These are phyloP conservation scores for Pseudococcus viburni DNA, from an alignment of 2,888 invertebrate genomes.

Conservation along the genomic window DNA sequence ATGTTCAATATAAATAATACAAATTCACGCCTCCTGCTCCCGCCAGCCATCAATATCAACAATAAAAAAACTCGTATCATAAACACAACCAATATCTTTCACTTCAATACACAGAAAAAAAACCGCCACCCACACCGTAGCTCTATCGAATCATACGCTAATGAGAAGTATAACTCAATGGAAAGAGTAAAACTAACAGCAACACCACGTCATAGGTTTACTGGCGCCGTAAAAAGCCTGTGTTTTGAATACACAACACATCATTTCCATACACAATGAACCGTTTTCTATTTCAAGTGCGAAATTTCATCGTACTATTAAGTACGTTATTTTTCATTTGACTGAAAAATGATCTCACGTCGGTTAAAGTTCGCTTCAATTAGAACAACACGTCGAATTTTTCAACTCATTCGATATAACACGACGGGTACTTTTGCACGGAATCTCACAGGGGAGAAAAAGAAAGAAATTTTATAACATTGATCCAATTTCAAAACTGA, in stretches of 20 bases:
- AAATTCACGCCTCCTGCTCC: too few species aligned
- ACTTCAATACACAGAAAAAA: not conserved
- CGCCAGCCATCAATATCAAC: too few species aligned
- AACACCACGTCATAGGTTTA: conserved; percentile 13
- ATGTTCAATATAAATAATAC: too few species aligned
- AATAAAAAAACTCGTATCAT: not conserved
- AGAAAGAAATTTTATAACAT: not conserved
- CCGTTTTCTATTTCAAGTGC: conserved; percentile 4
- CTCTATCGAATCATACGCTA: not conserved
- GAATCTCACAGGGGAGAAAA: too few species aligned
- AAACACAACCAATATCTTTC: not conserved
- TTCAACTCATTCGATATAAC: not conserved
- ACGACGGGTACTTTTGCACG: not conserved
- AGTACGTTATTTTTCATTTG: conserved; percentile 14
- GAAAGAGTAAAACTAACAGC: not conserved
- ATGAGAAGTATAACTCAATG: not conserved
- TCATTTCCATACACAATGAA: conserved; percentile 42
- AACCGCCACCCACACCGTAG: not conserved
- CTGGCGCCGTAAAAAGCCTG: conserved; percentile 19
- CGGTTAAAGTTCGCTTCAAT: conserved; percentile 10
- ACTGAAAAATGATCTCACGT: conserved; percentile 29
- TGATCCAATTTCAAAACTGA: not conserved
- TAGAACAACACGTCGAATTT: conserved; percentile 10
- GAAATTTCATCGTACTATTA: conserved; percentile 14
- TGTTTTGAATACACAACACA: conserved; percentile 33